Base-by-base conservation (phyloP, 2,888 invertebrate genomes). In the Aproaerema taeniolella region DNA sequence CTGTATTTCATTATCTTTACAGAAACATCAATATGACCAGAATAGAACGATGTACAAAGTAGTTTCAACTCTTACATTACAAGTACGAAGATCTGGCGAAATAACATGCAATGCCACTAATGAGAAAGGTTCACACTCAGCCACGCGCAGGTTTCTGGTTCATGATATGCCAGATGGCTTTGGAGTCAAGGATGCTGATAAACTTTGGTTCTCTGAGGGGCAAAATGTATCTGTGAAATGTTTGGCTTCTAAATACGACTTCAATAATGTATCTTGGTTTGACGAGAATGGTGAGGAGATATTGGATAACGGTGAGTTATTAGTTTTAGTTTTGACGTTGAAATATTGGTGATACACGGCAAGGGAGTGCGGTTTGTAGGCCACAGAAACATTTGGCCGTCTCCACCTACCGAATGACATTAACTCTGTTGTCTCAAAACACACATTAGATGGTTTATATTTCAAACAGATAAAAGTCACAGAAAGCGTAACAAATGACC, bases 91-190 rank as follows among this genome's bases (percentile, higher is more conserved):
- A 0, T 61, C 74, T 10, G 76, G 74, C 5, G 66, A 57, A 12
- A 58, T 86, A 31, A 58, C 67, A 1, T 86, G 85, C 45, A 42
- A 40, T 14, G 81, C 80, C 5, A 31, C 26, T 1, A 73, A 76
- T 38, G 14, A 11, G 0, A 8, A 34, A 1, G 49, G 41, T 0
- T 37, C 3, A 0, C 10, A 12, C 3, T 11, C 1, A 1, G 43
- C 31, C 2, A 44, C 62, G 0, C 57, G 54, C 40, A 47, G 42
- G 16, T 55, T 85, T 8, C 41, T 67, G 0, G 68, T 80, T 2
- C 61, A 79, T 38, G 86, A 86, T 45, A 55, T 81, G 3, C 12
- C 41, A 1, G 46, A 48, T 17, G 83, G 83, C 6, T 85, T 86
- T 35, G 83, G 81, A 5, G 67, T 81, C 24, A 50, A 44, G 15